Evolutionary conservation across 2,797 vertebrate genomes (phyloP).

Genomic region (Potorous gilbertii): DNA sequence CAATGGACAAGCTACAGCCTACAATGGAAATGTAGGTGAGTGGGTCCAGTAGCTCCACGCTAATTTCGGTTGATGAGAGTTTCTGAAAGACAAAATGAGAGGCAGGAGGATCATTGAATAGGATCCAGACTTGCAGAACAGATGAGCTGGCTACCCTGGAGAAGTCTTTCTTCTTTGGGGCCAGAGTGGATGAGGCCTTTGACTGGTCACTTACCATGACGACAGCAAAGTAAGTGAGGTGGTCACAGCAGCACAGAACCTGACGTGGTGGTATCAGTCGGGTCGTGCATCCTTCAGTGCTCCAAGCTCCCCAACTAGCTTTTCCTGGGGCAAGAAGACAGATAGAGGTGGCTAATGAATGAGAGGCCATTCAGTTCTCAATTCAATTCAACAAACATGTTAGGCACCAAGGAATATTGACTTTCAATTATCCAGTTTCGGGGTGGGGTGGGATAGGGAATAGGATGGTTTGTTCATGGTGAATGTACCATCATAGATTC

Average conservation of each 20-base stretch:
- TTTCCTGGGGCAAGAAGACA: neutral
- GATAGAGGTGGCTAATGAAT: accelerated
- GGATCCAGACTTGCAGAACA: neutral
- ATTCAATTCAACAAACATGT: neutral
- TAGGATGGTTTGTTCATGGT: accelerated
- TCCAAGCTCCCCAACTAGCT: slow-evolving; percentile 70
- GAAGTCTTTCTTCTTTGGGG: neutral
- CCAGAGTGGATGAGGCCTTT: neutral
- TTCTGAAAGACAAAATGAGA: slow-evolving; percentile 43
- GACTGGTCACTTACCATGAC: slow-evolving; percentile 74
- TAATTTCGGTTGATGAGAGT: slow-evolving; percentile 24
- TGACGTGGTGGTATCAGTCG: neutral
- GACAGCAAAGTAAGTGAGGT: slow-evolving; percentile 82
- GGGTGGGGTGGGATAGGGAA: neutral
- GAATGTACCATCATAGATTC: neutral
- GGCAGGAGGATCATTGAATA: neutral
- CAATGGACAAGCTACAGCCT: slow-evolving; percentile 78
- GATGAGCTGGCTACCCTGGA: neutral
- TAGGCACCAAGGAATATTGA: neutral
- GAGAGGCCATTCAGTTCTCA: neutral
- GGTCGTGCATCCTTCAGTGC: slow-evolving; percentile 68
- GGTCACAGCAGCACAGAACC: slow-evolving; percentile 76
- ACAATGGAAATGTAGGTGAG: slow-evolving; percentile 75
- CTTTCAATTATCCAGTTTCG: neutral
- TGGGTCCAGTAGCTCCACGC: slow-evolving; percentile 13